Conservation (phyloP, 2,888 invertebrate genomes). For the Microplitis deprimator region DNA sequence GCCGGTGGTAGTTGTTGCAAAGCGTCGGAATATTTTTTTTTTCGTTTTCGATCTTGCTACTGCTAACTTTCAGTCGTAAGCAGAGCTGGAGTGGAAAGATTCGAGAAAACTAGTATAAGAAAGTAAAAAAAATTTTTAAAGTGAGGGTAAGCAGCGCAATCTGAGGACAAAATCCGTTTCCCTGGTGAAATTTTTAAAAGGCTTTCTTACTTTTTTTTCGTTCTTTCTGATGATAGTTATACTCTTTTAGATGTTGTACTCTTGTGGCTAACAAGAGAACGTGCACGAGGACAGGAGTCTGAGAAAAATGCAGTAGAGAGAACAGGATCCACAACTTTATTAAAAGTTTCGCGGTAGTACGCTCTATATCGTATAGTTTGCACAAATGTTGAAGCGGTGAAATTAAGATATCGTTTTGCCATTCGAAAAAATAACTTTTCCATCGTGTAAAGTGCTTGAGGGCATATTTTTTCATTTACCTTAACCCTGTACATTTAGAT, state of each 20-base stretch:
- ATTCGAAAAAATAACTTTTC: conserved; percentile 52
- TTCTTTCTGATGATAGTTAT: conserved; percentile 39
- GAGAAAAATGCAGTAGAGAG: neutral
- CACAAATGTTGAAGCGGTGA: conserved; percentile 48
- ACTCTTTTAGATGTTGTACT: conserved; percentile 18
- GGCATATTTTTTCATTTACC: conserved; percentile 42
- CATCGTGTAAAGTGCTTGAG: conserved; percentile 34
- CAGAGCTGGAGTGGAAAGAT: conserved; percentile 28
- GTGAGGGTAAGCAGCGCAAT: conserved; percentile 34
- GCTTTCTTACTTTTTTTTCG: conserved; percentile 43
- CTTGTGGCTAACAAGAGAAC: conserved; percentile 27
- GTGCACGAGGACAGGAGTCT: neutral
- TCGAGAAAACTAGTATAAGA: conserved; percentile 28
- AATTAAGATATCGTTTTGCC: conserved; percentile 63
- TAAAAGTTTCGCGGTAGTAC: conserved; percentile 57
- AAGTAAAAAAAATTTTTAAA: conserved; percentile 6
- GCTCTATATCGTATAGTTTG: conserved; percentile 7
- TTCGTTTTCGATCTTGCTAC: conserved; percentile 21
- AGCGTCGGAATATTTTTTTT: neutral
- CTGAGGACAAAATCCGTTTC: conserved; percentile 56
- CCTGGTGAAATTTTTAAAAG: conserved; percentile 54
- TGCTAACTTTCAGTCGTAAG: conserved; percentile 24
- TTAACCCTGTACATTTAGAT: conserved; percentile 20
- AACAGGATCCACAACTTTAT: conserved; percentile 56
- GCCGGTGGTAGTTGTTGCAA: conserved; percentile 4